phyloP scores from a whole-genome alignment of 1,140 invertebrate species.

The Drosophila sturtevanti region DNA sequence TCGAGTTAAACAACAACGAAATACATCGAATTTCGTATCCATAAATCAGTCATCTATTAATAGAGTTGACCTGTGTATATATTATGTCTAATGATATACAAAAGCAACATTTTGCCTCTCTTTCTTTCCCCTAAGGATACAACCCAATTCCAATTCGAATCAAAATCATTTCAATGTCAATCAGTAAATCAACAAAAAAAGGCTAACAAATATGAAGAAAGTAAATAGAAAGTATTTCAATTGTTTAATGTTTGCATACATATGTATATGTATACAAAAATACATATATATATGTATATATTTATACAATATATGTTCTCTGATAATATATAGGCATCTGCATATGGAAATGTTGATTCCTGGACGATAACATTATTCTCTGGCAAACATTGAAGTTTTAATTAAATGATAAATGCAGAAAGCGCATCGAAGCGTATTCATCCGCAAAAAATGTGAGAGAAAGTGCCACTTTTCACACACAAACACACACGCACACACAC shows the following conservation, averaged over 20 bases:
- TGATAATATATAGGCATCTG: not conserved
- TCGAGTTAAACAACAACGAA: too few relatives aligned
- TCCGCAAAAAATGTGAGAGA: constrained; percentile 31
- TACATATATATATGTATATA: not conserved
- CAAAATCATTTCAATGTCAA: constrained; percentile 4
- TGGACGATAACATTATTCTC: constrained; percentile 6
- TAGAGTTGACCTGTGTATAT: not conserved
- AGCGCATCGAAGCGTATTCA: constrained; percentile 43
- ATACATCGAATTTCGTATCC: too few relatives aligned
- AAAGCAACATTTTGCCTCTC: not conserved
- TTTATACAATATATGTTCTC: not conserved
- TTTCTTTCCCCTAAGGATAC: not conserved
- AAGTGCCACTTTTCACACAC: not conserved
- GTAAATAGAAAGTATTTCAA: constrained; percentile 7
- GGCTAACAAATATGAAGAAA: not conserved
- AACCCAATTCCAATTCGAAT: not conserved
- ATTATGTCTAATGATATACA: too few relatives aligned
- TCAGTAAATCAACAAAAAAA: not conserved
- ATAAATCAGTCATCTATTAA: not conserved
- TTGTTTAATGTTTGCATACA: not conserved
- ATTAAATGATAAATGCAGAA: constrained; percentile 72
- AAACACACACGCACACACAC: not conserved
- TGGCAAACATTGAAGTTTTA: constrained; percentile 51
- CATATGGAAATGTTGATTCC: constrained; percentile 19
- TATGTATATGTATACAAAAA: not conserved